phyloP scores from a whole-genome alignment of 2,797 vertebrate species.

The Lutjanus argentimaculatus region DNA sequence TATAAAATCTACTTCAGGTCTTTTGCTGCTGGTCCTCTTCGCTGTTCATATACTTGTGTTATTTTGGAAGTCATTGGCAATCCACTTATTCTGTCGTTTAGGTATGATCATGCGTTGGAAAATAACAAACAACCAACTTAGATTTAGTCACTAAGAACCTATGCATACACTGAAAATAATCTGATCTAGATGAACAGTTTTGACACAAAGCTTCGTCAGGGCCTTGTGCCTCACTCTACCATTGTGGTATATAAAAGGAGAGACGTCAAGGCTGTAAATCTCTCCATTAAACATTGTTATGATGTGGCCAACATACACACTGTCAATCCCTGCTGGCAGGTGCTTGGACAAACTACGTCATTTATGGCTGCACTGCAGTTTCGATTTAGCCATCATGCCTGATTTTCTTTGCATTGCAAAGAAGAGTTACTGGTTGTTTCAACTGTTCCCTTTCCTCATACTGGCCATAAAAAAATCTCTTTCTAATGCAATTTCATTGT shows the following conservation, averaged over 20 bases:
- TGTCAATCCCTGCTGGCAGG: not conserved
- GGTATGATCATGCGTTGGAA: too few species aligned
- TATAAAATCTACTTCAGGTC: too few species aligned
- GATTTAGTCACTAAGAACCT: not conserved
- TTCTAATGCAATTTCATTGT: not conserved
- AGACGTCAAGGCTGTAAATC: not conserved
- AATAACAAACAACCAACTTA: not conserved
- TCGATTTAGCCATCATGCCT: not conserved
- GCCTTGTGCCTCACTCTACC: not conserved
- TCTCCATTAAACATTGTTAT: not conserved
- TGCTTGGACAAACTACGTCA: not conserved
- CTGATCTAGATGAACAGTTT: not conserved
- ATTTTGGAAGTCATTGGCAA: too few species aligned
- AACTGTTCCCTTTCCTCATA: not conserved
- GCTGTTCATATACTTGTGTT: too few species aligned
- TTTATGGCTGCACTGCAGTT: not conserved
- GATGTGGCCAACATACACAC: not conserved
- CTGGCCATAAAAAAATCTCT: not conserved
- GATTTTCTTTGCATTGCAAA: not conserved
- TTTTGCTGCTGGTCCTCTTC: too few species aligned
- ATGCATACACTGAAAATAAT: not conserved
- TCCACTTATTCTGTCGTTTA: too few species aligned
- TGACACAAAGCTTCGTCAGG: not conserved
- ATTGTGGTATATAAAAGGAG: not conserved
- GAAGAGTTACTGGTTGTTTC: not conserved